A percentile compares a stretch with the other conserved stretches of the same genome.
These are phyloP conservation scores for Parthenolecanium corni DNA, from an alignment of 2,888 invertebrate genomes.

Conservation along the genomic window DNA sequence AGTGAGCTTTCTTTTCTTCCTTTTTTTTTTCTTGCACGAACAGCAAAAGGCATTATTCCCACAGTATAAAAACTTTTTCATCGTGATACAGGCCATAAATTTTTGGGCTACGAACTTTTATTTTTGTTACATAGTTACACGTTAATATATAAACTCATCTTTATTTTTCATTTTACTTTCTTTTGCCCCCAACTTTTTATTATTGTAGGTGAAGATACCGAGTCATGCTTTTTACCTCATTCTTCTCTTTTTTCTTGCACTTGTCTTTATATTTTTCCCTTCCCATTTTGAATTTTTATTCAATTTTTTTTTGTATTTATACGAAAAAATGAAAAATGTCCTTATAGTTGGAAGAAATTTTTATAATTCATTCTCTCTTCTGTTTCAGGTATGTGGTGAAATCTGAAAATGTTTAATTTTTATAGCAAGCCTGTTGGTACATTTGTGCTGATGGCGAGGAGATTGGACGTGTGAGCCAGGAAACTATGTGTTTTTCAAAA, in stretches of 20 bases:
- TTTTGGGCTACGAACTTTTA: slow-evolving; percentile 12
- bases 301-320: no score
- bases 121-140: slow-evolving; percentile 22
- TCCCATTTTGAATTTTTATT: background rate
- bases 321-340: no score
- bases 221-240: background rate
- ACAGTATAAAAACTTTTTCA: slow-evolving; percentile 16
- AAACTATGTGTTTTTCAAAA: no score
- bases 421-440: no score
- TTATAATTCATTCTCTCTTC: no score
- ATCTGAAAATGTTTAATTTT: no score
- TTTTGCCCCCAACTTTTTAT: slow-evolving; percentile 11
- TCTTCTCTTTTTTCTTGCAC: no score
- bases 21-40: slow-evolving; percentile 13
- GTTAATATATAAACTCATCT: slow-evolving; percentile 17
- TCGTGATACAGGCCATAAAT: slow-evolving; percentile 21
- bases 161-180: slow-evolving; percentile 16
- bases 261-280: background rate
- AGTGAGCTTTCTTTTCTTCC: background rate
- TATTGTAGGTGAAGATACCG: slow-evolving; percentile 7
- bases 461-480: no score
- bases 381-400: no score
- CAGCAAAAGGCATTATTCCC: slow-evolving; percentile 14
- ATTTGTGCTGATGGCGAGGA: no score
- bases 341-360: no score